A percentile compares a stretch with the other conserved stretches of the same genome.
Evolutionary conservation across 2,113 vertebrate genomes (phyloP).

Genomic region (Zosterops borbonicus): DNA sequence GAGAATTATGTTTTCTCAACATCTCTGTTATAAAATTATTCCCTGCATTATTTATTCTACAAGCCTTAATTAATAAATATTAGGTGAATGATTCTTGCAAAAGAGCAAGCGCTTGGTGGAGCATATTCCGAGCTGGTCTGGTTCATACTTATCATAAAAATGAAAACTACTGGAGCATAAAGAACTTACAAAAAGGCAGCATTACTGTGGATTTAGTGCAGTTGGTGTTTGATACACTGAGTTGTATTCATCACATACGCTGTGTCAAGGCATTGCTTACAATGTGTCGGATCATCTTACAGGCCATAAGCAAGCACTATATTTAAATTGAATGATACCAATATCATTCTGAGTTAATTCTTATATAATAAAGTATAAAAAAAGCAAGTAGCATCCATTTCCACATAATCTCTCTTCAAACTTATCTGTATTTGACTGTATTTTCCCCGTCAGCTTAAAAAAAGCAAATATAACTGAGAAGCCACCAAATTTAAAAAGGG

Average conservation of each 20-base stretch:
- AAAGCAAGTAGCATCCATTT: slow-evolving; percentile 43
- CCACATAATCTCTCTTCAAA: slow-evolving; percentile 49
- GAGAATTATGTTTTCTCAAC: slow-evolving; percentile 35
- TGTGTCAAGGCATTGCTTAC: slow-evolving; percentile 57
- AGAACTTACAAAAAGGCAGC: slow-evolving; percentile 51
- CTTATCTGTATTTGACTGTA: slow-evolving; percentile 28
- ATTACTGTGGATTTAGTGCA: slow-evolving; percentile 64
- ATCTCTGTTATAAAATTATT: neutral
- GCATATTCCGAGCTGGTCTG: neutral
- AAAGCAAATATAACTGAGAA: slow-evolving; percentile 1
- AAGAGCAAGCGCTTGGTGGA: neutral
- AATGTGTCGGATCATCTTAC: slow-evolving; percentile 15
- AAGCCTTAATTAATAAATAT: slow-evolving; percentile 41
- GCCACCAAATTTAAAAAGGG: neutral
- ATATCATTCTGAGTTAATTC: slow-evolving; percentile 50
- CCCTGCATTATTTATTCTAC: neutral
- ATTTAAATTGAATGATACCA: slow-evolving; percentile 54
- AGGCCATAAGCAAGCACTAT: slow-evolving; percentile 19
- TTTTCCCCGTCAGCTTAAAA: slow-evolving; percentile 21
- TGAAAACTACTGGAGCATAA: slow-evolving; percentile 63
- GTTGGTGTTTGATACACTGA: slow-evolving; percentile 45
- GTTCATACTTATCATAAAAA: slow-evolving; percentile 58
- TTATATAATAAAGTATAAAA: slow-evolving; percentile 45
- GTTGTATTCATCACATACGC: slow-evolving; percentile 45
- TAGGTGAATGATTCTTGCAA: neutral